Base-by-base conservation (phyloP, 2,888 invertebrate species). In the Tribolium freemani region DNA sequence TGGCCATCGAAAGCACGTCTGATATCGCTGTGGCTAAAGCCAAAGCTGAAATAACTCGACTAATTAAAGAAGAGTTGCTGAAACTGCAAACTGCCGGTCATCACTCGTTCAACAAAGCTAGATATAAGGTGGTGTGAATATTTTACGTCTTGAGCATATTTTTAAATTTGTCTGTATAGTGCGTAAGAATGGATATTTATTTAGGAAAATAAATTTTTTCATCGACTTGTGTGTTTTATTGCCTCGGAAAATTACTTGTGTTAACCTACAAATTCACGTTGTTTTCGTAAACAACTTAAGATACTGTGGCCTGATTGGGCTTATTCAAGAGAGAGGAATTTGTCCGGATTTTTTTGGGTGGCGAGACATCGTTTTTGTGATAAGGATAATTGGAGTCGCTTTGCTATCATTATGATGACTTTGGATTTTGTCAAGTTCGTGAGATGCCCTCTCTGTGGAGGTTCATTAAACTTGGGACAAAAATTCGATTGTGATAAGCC, bases 1-100 rank as follows among this genome's bases (percentile, higher is more conserved):
- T 99, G 77, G 98, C 98, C n/a, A 98, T 99, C 80, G 99, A 99
- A 86, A 98, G 98, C 80, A 97, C 98, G 1, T 97, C 96, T 82
- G 99, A 99, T 85, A 89, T 98, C 75, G 96, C 98, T 0, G 96
- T 98, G 8, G 94, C 96, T 64, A 97, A 97, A 86, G 98, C 98
- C 0, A 97, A 97, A 87, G 94, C 96, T 1, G 99, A 99, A 88
- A 98, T 99, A 66, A 97, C 98, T 0, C 91, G 99, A 26, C 91
- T 99, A 66, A 98, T 99, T 84, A 99, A 99, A 86, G 99, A 99
- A 87, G 99, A 99, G 84, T 89, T 99, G 66, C 91, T 98, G 53
- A 96, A 98, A 87, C 88, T 99, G 76, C 93, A 94, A 84, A 94
- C 95, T 9, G 93, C 95, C 0, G 91, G 95, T 4, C 94, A 95